Conservation (phyloP, 2,888 invertebrate species). For the Ecliptopera silaceata region DNA sequence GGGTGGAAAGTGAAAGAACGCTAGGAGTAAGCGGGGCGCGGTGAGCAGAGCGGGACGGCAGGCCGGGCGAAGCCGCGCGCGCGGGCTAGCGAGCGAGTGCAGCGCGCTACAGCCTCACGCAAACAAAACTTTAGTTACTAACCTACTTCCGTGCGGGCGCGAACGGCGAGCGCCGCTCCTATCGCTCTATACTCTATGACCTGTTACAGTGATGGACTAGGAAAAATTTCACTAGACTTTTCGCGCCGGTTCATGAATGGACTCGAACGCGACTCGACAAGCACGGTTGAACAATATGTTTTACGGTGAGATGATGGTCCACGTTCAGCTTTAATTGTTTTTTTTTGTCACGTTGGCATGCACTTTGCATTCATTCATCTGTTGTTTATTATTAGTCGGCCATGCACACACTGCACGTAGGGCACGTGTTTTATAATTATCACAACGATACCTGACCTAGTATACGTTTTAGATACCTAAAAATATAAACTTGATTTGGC, state of each 20-base stretch:
- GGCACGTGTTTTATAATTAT: slow-evolving; percentile 43
- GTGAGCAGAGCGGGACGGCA: slow-evolving; percentile 49
- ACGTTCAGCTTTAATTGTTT: slow-evolving; percentile 63
- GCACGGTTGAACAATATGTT: slow-evolving; percentile 76
- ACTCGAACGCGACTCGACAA: slow-evolving; percentile 65
- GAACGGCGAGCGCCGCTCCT: slow-evolving; percentile 66
- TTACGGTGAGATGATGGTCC: slow-evolving; percentile 78
- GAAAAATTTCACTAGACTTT: slow-evolving; percentile 45
- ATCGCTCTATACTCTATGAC: slow-evolving; percentile 58
- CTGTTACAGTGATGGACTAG: slow-evolving; percentile 72
- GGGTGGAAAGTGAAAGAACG: slow-evolving; percentile 74
- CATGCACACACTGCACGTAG: slow-evolving; percentile 69
- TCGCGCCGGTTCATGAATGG: slow-evolving; percentile 64
- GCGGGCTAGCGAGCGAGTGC: slow-evolving; percentile 61
- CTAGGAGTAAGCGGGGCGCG: slow-evolving; percentile 47
- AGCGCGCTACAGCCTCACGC: slow-evolving; percentile 81
- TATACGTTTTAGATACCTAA: background rate
- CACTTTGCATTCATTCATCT: slow-evolving; percentile 61
- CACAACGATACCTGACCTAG: slow-evolving; percentile 7
- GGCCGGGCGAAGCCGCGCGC: slow-evolving; percentile 53
- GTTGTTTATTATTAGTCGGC: slow-evolving; percentile 53
- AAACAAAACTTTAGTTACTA: slow-evolving; percentile 83
- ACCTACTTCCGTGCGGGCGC: slow-evolving; percentile 83
- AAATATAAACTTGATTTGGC: no score
- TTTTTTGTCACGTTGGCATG: slow-evolving; percentile 70